Percentiles rank a stretch among this genome's conserved stretches.
phyloP scores from a whole-genome alignment of 1,140 invertebrate species.

The Cotesia typhae region DNA sequence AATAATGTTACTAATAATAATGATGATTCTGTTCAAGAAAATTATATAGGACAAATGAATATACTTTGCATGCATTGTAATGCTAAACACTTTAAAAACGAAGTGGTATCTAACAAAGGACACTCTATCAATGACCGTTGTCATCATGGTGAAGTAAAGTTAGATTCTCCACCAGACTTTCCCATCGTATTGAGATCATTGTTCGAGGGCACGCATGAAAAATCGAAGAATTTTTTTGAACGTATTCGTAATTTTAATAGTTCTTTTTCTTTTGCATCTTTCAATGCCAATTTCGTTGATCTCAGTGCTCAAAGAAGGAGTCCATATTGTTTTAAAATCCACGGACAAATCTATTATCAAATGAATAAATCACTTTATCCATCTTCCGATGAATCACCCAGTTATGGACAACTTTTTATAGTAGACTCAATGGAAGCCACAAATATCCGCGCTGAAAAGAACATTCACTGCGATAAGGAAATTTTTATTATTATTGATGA shows the following conservation, averaged over 20 bases:
- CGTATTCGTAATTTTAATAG: constrained; percentile 12
- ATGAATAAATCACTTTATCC: constrained; percentile 20
- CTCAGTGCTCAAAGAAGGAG: not conserved
- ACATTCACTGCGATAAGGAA: not conserved
- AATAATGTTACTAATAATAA: no score
- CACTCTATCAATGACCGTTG: constrained; percentile 30
- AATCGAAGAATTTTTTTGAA: constrained; percentile 9
- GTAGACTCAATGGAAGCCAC: constrained; percentile 28
- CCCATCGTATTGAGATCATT: not conserved
- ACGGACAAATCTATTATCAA: not conserved
- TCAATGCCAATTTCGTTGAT: constrained; percentile 24
- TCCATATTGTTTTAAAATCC: no score
- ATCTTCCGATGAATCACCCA: constrained; percentile 13
- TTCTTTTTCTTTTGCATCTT: constrained; percentile 25
- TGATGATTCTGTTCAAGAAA: not conserved
- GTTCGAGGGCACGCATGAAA: constrained; percentile 5
- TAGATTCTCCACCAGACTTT: constrained; percentile 3
- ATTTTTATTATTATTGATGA: constrained; percentile 14
- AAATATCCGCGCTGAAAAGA: not conserved
- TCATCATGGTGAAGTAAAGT: constrained; percentile 12
- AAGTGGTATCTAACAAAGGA: constrained; percentile 1
- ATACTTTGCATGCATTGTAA: constrained; percentile 18
- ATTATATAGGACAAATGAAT: constrained; percentile 3
- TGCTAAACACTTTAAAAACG: constrained; percentile 9
- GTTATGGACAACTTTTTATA: constrained; percentile 34